Percentiles rank a stretch among this genome's conserved stretches.
These are phyloP conservation scores for Chamaea fasciata DNA, from an alignment of 2,113 vertebrate genomes.

Conservation along the genomic window DNA sequence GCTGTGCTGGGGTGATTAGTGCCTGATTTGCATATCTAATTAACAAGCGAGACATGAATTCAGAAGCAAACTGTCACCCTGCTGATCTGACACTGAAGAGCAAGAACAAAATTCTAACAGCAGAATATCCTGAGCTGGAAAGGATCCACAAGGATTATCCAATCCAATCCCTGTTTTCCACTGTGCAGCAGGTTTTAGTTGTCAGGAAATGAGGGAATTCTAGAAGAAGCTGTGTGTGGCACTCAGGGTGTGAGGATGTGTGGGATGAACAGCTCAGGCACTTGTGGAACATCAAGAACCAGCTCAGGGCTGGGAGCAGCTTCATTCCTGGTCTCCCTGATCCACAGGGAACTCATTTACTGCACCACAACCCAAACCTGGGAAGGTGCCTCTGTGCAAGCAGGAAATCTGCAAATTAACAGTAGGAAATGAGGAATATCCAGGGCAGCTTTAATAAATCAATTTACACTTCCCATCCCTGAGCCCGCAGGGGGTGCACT, in stretches of 20 bases:
- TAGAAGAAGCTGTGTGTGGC: not conserved
- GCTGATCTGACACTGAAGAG: not conserved
- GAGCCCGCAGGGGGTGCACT: accelerated
- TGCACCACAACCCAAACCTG: not conserved
- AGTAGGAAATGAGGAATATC: not conserved
- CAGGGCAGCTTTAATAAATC: accelerated
- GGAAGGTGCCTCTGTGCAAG: not conserved
- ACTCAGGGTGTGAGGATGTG: not conserved
- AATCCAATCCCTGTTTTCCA: not conserved
- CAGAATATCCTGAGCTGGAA: not conserved
- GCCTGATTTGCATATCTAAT: not conserved
- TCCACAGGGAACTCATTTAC: not conserved
- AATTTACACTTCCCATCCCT: not conserved
- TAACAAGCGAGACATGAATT: not conserved
- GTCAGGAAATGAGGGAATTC: not conserved
- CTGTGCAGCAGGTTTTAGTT: not conserved
- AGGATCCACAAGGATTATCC: not conserved
- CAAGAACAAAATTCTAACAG: not conserved
- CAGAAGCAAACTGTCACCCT: not conserved
- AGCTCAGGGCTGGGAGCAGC: not conserved
- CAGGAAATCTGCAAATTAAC: not conserved
- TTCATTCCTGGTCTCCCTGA: not conserved
- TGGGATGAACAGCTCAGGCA: not conserved
- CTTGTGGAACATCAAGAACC: not conserved
- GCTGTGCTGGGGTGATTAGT: not conserved